Evolutionary conservation across 2,797 vertebrate genomes (phyloP), one percentile per base, ranked within the genome.

Genomic region (Champsocephalus gunnari): DNA sequence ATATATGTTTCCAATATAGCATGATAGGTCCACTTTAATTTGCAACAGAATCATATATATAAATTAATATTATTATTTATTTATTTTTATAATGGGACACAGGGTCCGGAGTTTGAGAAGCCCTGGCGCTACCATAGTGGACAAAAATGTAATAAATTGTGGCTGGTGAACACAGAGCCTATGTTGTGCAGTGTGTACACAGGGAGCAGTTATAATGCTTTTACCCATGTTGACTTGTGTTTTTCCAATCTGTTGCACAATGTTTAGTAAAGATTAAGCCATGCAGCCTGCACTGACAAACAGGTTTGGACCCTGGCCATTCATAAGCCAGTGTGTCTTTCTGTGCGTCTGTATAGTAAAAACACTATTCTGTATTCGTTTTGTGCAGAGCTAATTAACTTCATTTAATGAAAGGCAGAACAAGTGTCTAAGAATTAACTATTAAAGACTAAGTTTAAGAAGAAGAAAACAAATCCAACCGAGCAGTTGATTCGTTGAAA

Each of bases 251-350:
- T 76, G 44, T 87, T 87, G 73, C 86, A 67, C 87, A 89, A 82
- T 19, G 38, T 66, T 53, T 41, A 75, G 53, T 86, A 83, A 84
- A 87, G 74, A 84, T 87, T 76, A 84, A 89, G 73, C 65, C 14
- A 7, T 73, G 56, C 60, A 48, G 43, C 28, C 62, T 59, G 62
- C 17, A 32, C 66, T 60, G 73, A 73, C 67, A 83, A 77, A 85
- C 82, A 85, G 16, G 51, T 61, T 43, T 87, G 85, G 81, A 87
- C 77, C 64, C 65, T 73, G 75, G 71, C 64, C 84, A 75, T 58
- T 49, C 49, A 60, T 43, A 21, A 63, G 50, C 51, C 32, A 44
- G 34, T 54, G 47, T 58, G 8, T 41, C 8, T 41, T 24, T 63
- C 50, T 56, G 16, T 12, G n/a, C 43, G 13, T 21, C 17, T 19